phyloP scores from a whole-genome alignment of 2,113 vertebrate genomes.

The Gallinago jamesoni region DNA sequence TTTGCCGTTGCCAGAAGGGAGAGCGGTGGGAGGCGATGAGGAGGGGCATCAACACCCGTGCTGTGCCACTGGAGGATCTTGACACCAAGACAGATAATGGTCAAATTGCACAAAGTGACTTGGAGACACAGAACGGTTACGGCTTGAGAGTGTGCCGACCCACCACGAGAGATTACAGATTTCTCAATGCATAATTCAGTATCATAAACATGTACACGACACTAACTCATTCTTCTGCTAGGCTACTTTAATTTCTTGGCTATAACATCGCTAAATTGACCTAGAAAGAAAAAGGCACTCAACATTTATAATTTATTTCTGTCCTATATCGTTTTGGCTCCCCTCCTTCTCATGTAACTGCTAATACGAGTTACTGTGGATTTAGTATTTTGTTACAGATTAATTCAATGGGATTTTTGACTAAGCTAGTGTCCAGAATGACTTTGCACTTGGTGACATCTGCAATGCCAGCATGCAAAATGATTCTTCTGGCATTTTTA shows the following conservation, averaged over 20 bases:
- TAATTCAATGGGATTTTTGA: conserved; percentile 51
- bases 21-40: not conserved
- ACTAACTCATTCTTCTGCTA: conserved; percentile 5
- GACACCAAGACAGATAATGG: fast-evolving
- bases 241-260: conserved; percentile 47
- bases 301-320: conserved; percentile 27
- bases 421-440: conserved; percentile 28
- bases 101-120: not conserved
- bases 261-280: conserved; percentile 23
- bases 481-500: conserved; percentile 53
- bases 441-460: conserved; percentile 59
- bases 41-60: not conserved
- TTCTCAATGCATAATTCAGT: conserved; percentile 38
- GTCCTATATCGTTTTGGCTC: conserved; percentile 31
- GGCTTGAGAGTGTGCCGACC: not conserved
- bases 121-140: not conserved
- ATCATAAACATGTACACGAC: not conserved
- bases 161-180: not conserved
- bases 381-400: conserved; percentile 44
- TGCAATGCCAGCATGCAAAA: conserved; percentile 51
- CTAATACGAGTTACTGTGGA: conserved; percentile 17
- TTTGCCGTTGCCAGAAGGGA: not conserved
- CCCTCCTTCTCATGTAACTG: not conserved
- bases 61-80: not conserved
- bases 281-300: conserved; percentile 25